A percentile compares a stretch with the other conserved stretches of the same genome.
phyloP scores from a whole-genome alignment of 2,888 invertebrate species.

The Pterostichus madidus region DNA sequence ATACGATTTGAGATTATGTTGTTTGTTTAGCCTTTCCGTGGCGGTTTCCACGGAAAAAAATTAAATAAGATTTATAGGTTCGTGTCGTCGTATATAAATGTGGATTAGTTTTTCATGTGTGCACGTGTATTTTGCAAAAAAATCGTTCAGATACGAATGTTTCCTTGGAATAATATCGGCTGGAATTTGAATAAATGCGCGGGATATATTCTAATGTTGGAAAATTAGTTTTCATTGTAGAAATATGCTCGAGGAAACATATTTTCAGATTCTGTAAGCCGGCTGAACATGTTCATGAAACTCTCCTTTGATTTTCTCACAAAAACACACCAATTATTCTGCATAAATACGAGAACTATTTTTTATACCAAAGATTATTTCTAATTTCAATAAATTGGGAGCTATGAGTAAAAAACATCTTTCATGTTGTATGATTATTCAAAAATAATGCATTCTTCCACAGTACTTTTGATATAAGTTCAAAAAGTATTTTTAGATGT shows the following conservation, averaged over 20 bases:
- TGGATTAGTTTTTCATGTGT: slow-evolving; percentile 65
- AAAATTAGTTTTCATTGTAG: slow-evolving; percentile 39
- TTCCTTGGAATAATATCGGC: slow-evolving; percentile 42
- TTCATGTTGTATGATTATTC: too few species aligned
- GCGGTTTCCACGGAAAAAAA: slow-evolving; percentile 58
- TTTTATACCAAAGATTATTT: too few species aligned
- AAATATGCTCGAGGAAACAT: slow-evolving; percentile 12
- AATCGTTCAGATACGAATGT: slow-evolving; percentile 61
- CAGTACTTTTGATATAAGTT: too few species aligned
- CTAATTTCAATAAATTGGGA: too few species aligned
- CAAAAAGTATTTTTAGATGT: too few species aligned
- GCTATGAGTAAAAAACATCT: too few species aligned
- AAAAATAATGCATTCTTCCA: too few species aligned
- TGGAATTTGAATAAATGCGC: slow-evolving; percentile 58
- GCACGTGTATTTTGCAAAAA: slow-evolving; percentile 55
- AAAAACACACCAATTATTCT: too few species aligned
- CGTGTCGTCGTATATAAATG: slow-evolving; percentile 64
- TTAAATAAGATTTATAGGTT: slow-evolving; percentile 66
- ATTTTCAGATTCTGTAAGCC: slow-evolving; percentile 20
- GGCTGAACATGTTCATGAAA: slow-evolving; percentile 7
- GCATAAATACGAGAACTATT: too few species aligned
- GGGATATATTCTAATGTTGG: slow-evolving; percentile 44
- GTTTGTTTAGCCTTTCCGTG: slow-evolving; percentile 64
- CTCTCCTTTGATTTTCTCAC: background rate
- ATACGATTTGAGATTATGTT: slow-evolving; percentile 63